A percentile compares a stretch with the other conserved stretches of the same genome.
Evolutionary conservation across 2,888 invertebrate genomes (phyloP).

Genomic region (Mythimna ferrago): DNA sequence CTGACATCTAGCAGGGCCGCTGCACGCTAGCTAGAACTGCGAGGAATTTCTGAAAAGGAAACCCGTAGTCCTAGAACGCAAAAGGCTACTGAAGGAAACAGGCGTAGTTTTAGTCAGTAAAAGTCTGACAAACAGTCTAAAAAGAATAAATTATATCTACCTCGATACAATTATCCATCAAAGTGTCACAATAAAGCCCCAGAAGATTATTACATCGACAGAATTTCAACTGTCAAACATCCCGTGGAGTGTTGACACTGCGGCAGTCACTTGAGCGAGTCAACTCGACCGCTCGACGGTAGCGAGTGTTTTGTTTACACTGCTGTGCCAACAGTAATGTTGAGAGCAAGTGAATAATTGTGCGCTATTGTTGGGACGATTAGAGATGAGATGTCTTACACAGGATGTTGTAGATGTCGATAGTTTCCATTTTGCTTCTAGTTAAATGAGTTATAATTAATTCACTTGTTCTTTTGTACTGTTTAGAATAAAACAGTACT

Average conservation of each 20-base stretch:
- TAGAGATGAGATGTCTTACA: slow-evolving; percentile 59
- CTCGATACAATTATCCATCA: not conserved
- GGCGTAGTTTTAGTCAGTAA: too few species aligned
- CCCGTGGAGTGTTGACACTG: slow-evolving; percentile 77
- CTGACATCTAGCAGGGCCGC: too few species aligned
- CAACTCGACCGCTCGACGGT: slow-evolving; percentile 78
- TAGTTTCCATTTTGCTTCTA: not conserved
- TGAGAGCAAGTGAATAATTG: slow-evolving; percentile 79
- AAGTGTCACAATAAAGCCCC: slow-evolving; percentile 37
- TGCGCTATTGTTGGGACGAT: slow-evolving; percentile 73
- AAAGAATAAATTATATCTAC: too few species aligned
- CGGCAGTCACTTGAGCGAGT: slow-evolving; percentile 76
- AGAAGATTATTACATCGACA: slow-evolving; percentile 66
- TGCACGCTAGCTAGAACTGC: too few species aligned
- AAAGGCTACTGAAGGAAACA: too few species aligned
- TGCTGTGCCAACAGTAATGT: slow-evolving; percentile 79
- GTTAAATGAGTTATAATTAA: too few species aligned
- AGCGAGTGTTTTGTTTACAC: slow-evolving; percentile 85
- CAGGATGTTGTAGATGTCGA: slow-evolving; percentile 27
- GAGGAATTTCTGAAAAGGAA: too few species aligned
- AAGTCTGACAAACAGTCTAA: too few species aligned
- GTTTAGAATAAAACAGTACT: too few species aligned
- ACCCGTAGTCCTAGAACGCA: too few species aligned
- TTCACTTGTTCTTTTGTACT: too few species aligned
- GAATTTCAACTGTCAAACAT: slow-evolving; percentile 69